A percentile compares a stretch with the other conserved stretches of the same genome.
These are phyloP conservation scores for Plagiodera versicolora DNA, from an alignment of 2,888 invertebrate genomes.

Conservation along the genomic window DNA sequence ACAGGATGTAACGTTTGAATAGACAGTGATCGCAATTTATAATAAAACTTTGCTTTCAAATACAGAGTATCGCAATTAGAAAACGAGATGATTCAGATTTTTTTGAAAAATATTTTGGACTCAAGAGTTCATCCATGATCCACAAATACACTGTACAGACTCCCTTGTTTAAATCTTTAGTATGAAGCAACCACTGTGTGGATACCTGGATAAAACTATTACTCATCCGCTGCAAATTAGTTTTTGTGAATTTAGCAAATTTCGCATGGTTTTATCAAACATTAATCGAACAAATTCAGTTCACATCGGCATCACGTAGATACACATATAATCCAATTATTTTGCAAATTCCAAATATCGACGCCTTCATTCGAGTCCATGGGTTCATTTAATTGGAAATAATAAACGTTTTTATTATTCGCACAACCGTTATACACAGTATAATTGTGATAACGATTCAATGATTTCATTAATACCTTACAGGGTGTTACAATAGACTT, in stretches of 20 bases:
- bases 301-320: slow-evolving; percentile 13
- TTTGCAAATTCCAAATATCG: slow-evolving; percentile 22
- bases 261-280: slow-evolving; percentile 37
- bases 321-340: slow-evolving; percentile 29
- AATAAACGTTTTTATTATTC: slow-evolving; percentile 21
- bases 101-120: no score
- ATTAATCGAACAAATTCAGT: slow-evolving; percentile 39
- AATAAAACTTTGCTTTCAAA: no score
- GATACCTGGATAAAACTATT: slow-evolving; percentile 16
- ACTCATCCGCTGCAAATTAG: slow-evolving; percentile 28
- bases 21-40: no score
- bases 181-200: not conserved
- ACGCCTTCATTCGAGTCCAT: slow-evolving; percentile 28
- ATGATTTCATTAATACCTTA: no score
- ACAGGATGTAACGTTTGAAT: no score
- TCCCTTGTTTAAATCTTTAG: no score
- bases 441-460: not conserved
- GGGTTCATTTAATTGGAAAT: slow-evolving; percentile 26
- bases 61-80: no score
- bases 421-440: not conserved
- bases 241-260: slow-evolving; percentile 32
- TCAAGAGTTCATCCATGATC: no score
- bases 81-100: no score
- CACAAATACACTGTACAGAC: no score
- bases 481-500: no score